phyloP scores from a whole-genome alignment of 2,888 invertebrate genomes.

The Ommatoiulus sabulosus region DNA sequence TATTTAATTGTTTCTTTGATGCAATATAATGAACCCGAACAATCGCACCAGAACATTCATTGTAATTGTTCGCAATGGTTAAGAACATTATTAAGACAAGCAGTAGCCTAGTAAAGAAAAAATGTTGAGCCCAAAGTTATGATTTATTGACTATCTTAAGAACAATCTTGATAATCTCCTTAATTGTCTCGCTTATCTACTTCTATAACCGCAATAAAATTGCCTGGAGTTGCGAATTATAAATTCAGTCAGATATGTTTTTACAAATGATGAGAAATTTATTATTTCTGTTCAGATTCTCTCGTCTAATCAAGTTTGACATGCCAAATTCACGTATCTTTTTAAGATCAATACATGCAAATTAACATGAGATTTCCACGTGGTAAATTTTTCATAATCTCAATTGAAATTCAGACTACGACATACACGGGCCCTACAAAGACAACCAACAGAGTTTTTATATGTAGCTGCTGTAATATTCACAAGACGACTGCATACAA shows the following conservation, averaged over 20 bases:
- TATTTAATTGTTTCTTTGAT: too few relatives aligned
- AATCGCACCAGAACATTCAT: too few relatives aligned
- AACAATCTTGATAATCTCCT: not conserved
- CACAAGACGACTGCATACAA: too few relatives aligned
- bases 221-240: not conserved
- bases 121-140: not conserved
- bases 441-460: too few relatives aligned
- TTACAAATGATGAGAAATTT: not conserved
- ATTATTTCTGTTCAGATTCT: too few relatives aligned
- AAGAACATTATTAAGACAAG: too few relatives aligned
- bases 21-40: too few relatives aligned
- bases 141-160: not conserved
- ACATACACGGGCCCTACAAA: too few relatives aligned
- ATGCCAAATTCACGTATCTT: not conserved
- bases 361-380: not conserved
- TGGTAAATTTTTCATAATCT: not conserved
- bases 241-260: not conserved
- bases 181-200: not conserved
- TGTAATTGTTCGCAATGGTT: too few relatives aligned
- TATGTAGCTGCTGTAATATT: too few relatives aligned
- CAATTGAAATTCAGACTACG: too few relatives aligned
- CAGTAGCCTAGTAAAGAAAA: too few relatives aligned
- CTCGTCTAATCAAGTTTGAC: not conserved
- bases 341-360: not conserved
- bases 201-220: not conserved